Conservation (phyloP, 2,797 vertebrate species). For the Lophius americanus region DNA sequence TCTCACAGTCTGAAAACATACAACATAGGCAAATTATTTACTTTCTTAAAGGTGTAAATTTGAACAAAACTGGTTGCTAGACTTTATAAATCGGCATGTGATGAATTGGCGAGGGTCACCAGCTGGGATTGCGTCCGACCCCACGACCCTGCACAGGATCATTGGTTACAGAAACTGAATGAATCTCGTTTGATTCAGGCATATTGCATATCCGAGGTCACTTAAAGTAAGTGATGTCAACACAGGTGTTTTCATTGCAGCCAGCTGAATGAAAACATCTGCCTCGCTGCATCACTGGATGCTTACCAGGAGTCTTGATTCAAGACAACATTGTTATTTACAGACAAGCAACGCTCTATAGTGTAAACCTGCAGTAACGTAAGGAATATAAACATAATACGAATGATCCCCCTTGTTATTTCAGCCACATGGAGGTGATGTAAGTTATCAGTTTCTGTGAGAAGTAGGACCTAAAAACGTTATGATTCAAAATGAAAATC, state of each 20-base stretch:
- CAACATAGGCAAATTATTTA: too few species aligned
- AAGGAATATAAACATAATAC: neutral
- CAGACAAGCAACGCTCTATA: constrained; percentile 12
- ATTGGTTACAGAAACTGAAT: too few species aligned
- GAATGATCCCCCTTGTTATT: neutral
- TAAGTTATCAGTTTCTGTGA: constrained; percentile 3
- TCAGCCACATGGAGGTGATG: neutral
- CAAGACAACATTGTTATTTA: neutral
- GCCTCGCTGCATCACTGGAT: neutral
- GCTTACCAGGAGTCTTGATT: neutral
- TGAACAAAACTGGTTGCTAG: too few species aligned
- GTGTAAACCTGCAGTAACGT: constrained; percentile 2
- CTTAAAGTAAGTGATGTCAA: neutral
- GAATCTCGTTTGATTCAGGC: too few species aligned
- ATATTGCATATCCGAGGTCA: too few species aligned
- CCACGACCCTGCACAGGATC: too few species aligned
- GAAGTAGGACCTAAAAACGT: neutral
- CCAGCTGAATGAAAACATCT: constrained; percentile 2
- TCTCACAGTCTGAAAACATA: too few species aligned
- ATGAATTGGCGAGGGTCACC: too few species aligned
- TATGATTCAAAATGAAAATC: neutral
- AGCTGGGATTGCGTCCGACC: too few species aligned
- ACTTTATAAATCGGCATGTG: too few species aligned
- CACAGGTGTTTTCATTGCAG: constrained; percentile 9
- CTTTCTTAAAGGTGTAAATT: too few species aligned